Percentiles rank a stretch among this genome's conserved stretches.
These are phyloP conservation scores for Drymonia ruficornis DNA, from an alignment of 2,888 invertebrate genomes.

Conservation along the genomic window DNA sequence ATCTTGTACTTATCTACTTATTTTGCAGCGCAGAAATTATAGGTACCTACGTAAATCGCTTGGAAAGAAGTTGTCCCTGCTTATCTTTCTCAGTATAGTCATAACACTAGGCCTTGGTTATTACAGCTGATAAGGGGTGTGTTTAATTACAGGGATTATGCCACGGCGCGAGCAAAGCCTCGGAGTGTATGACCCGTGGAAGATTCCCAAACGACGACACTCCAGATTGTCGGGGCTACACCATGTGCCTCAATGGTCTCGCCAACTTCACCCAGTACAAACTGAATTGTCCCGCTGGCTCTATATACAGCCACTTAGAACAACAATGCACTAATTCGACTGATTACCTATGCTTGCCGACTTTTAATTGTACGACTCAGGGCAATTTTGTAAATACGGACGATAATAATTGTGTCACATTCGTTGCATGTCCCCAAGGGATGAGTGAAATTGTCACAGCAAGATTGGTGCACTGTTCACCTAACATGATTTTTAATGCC, in stretches of 20 bases:
- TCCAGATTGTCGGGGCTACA: conserved; percentile 65
- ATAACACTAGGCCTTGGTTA: conserved; percentile 33
- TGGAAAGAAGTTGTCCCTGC: too few species aligned
- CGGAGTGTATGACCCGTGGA: conserved; percentile 59
- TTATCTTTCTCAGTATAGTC: conserved; percentile 2
- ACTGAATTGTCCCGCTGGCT: conserved; percentile 64
- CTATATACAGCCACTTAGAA: conserved; percentile 66
- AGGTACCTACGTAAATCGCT: too few species aligned
- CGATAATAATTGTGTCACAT: conserved; percentile 52
- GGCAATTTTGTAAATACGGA: conserved; percentile 51
- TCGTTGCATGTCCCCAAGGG: conserved; percentile 60
- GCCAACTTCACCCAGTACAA: conserved; percentile 59
- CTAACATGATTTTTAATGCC: conserved; percentile 49
- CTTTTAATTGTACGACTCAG: conserved; percentile 51
- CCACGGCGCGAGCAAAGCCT: conserved; percentile 45
- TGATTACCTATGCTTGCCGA: conserved; percentile 59
- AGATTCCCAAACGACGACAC: conserved; percentile 63
- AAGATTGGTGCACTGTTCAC: conserved; percentile 58
- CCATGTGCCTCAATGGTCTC: conserved; percentile 62
- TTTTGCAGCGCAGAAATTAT: too few species aligned
- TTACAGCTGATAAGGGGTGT: conserved; percentile 28
- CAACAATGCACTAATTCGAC: conserved; percentile 68
- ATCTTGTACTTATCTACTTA: too few species aligned
- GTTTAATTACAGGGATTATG: conserved; percentile 61
- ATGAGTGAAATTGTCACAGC: conserved; percentile 56